Percentiles rank a stretch among this genome's conserved stretches.
Evolutionary conservation across 2,888 invertebrate genomes (phyloP).

Genomic region (Hyposoter dolosus): DNA sequence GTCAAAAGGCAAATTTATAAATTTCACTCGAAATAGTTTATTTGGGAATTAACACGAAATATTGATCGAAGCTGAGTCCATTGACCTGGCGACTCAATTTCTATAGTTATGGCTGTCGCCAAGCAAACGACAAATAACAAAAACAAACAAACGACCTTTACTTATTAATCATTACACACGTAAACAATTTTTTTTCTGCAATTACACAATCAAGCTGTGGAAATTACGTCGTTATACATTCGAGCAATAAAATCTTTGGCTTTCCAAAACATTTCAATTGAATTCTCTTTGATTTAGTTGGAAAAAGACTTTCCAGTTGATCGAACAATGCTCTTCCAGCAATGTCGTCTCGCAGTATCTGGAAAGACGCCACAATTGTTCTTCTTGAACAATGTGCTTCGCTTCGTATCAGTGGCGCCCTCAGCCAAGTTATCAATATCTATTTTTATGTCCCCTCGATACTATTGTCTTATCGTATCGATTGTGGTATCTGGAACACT

Average conservation of each 20-base stretch:
- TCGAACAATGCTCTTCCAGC: neutral
- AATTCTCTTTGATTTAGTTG: neutral
- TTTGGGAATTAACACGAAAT: neutral
- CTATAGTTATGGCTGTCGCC: neutral
- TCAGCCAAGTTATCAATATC: conserved; percentile 6
- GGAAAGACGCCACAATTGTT: neutral
- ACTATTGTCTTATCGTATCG: conserved; percentile 3
- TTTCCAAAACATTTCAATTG: neutral
- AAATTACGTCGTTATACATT: neutral
- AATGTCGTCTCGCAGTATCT: neutral
- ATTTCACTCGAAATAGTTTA: neutral
- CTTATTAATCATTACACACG: neutral
- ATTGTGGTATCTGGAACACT: conserved; percentile 6
- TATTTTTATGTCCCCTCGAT: conserved; percentile 9
- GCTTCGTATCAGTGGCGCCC: conserved; percentile 12
- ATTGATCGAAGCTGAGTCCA: conserved; percentile 8
- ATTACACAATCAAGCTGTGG: neutral
- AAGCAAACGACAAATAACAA: neutral
- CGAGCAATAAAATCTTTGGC: neutral
- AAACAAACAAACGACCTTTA: neutral
- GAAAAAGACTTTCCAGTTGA: neutral
- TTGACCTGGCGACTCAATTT: conserved; percentile 4
- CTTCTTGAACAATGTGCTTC: neutral
- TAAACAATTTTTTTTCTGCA: neutral
- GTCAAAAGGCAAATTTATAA: neutral